Evolutionary conservation across 1,140 invertebrate genomes (phyloP), one percentile per base, ranked within the genome.

Genomic region (Drosophila sturtevanti): DNA sequence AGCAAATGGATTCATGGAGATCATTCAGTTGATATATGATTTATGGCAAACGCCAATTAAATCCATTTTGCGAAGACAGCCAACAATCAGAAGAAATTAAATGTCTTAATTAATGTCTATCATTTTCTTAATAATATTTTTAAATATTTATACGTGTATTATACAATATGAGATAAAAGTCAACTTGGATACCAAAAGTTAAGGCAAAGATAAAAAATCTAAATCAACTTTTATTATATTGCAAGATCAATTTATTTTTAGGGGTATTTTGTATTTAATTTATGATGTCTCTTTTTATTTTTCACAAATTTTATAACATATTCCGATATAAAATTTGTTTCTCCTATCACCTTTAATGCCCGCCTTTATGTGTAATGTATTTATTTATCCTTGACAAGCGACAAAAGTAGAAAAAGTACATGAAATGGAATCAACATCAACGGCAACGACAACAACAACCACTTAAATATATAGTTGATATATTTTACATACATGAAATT

Each of bases 381-480:
- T 87, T 87, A 69, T 76, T 87, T 87, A 68, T 79, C 55, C 71
- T 34, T 79, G 82, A 86, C 79, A 86, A 67, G 82, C 84, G 79
- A 55, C 75, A 81, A 48, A 48, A 79, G 77, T 61, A 71, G 51
- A 22, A 68, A 59, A 63, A 11, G 16, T 16, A 16, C 37, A 52
- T 41, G 60, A 76, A 64, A 54, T 63, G 59, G 27, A 68, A 73
- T 63, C 67, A 66, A 52, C 64, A 70, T 59, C 69, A 74, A 44
- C 72, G 63, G 71, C n/a, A 55, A 55, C 27, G 12, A 34, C 41
- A 56, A 55, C 14, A 56, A 12, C 54, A 86, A 64, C 74, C 84
- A 87, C 79, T 87, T 87, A 89, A 87, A 89, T 87, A 77, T 79
- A 87, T 89, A 87, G 82, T 87, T 89, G 82, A 87, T 89, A 87